Base-by-base conservation (phyloP, 2,888 invertebrate genomes). In the Diadromus collaris region DNA sequence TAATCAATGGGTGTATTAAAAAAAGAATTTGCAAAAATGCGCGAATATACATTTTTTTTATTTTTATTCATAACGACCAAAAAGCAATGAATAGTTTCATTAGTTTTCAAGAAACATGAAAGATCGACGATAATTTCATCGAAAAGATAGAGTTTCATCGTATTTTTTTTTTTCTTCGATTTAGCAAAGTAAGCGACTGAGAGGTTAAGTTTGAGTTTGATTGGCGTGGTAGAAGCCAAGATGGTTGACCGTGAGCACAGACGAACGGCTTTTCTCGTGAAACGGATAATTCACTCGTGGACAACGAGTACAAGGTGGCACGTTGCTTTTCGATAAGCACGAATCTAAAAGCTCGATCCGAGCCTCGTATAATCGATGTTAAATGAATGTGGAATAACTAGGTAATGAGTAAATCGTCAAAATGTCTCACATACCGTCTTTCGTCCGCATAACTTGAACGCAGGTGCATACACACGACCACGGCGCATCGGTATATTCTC, bases 181-280 rank as follows among this genome's bases (percentile, higher is more conserved):
- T 32, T 41, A 16, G 13, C 38, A 41, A 41, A 46, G 51, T 10
- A 4, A 21, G 19, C 10, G 32, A 48, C 41, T 64, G 19, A 32
- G 78, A 88, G 89, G 89, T 89, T 89, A 89, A 81, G 83, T 83
- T 51, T 69, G 41, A 83, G 80, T 86, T 86, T 88, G 89, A 89
- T 88, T 89, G 90, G 89, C 89, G 89, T 90, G 89, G 86, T 83
- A 89, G 86, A 88, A 90, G 89, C 87, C 90, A 89, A 82, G 83
- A 85, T 86, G 82, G 81, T 85, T 80, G 84, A 88, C 89, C 90
- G 89, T 90, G 90, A 89, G 87, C 83, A 86, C 89, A 89, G 89
- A 87, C 88, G 85, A 83, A 84, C 80, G 77, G 83, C 48, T 79
- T 86, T 81, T 85, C 85, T 88, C 85, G 80, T 83, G 83, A 88